Evolutionary conservation across 2,888 invertebrate species (phyloP).

Genomic region (Scaptomyza tumidula): DNA sequence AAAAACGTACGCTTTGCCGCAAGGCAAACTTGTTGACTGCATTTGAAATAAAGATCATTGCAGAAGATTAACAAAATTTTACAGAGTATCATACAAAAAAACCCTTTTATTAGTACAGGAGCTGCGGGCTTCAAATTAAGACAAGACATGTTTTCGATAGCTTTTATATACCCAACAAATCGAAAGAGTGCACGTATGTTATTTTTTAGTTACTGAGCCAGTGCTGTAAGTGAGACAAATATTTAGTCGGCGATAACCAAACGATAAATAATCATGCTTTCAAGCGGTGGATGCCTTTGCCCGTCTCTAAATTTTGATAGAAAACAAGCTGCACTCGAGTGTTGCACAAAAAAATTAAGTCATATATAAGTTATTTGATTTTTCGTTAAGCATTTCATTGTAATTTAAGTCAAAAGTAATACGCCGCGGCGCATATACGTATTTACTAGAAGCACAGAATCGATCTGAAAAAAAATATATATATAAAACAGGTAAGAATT

Average conservation of each 20-base stretch:
- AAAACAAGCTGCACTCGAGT: conserved; percentile 9
- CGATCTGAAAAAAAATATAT: background rate
- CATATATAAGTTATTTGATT: background rate
- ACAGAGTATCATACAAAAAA: background rate
- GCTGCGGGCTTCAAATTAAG: background rate
- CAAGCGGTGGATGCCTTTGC: background rate
- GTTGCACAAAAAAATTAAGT: background rate
- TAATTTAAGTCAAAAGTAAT: background rate
- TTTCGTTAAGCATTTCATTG: background rate
- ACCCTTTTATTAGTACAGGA: background rate
- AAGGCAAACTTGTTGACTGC: background rate
- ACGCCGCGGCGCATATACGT: background rate
- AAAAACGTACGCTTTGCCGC: background rate
- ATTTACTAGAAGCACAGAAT: background rate
- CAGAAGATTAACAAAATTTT: too few relatives aligned
- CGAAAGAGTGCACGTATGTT: background rate
- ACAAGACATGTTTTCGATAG: background rate
- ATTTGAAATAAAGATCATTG: too few relatives aligned
- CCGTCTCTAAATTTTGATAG: conserved; percentile 6
- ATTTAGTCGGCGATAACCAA: background rate
- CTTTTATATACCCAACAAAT: background rate
- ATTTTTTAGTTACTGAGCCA: background rate
- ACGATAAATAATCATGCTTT: background rate
- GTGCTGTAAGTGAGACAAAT: background rate
- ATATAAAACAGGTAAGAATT: conserved; percentile 1